Evolutionary conservation across 2,888 invertebrate species (phyloP).

Genomic region (Campoplex nolae): DNA sequence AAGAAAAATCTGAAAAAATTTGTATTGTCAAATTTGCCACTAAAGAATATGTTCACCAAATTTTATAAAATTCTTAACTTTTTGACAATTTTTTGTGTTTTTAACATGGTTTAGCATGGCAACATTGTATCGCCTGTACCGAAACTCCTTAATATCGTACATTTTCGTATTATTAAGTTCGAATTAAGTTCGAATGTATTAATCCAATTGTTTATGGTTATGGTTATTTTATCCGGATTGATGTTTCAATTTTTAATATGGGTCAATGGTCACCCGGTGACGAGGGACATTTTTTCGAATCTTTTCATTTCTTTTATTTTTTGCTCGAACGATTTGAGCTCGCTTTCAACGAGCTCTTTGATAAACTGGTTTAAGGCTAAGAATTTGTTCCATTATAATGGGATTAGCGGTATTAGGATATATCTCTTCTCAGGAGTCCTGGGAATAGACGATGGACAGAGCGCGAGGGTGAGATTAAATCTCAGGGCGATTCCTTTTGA

Average conservation of each 20-base stretch:
- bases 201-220: not conserved
- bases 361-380: slow-evolving; percentile 73
- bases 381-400: slow-evolving; percentile 75
- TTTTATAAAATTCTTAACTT: too few species aligned
- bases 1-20: too few species aligned
- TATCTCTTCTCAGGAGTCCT: slow-evolving; percentile 62
- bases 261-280: not conserved
- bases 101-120: too few species aligned
- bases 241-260: not conserved
- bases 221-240: not conserved
- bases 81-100: too few species aligned
- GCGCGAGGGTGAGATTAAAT: slow-evolving; percentile 5
- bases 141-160: too few species aligned
- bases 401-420: slow-evolving; percentile 76
- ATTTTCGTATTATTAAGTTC: too few species aligned
- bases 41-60: too few species aligned
- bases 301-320: slow-evolving; percentile 1
- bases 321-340: slow-evolving; percentile 4
- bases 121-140: too few species aligned
- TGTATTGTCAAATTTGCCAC: too few species aligned
- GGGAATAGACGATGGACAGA: slow-evolving; percentile 11
- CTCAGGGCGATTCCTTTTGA: slow-evolving; percentile 20
- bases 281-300: not conserved
- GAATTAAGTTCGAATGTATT: too few species aligned
- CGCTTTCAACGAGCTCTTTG: slow-evolving; percentile 60